Conservation (phyloP, 2,113 vertebrate genomes). For the Onychostoma macrolepis region DNA sequence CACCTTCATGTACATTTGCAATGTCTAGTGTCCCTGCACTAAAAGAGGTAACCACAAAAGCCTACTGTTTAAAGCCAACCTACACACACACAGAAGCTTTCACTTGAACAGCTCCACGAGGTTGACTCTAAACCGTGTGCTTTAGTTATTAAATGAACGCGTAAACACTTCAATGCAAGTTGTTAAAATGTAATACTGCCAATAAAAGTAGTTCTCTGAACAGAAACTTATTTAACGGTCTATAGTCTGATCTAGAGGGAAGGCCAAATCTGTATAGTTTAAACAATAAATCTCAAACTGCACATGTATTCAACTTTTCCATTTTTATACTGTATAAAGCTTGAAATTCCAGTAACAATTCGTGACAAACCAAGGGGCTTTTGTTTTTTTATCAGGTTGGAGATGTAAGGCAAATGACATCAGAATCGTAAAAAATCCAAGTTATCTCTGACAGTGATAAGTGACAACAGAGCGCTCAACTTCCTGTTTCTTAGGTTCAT, state of each 20-base stretch:
- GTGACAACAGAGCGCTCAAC: background rate
- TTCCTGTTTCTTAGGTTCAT: background rate
- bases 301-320: background rate
- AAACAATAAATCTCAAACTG: background rate
- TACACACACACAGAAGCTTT: background rate
- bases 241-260: background rate
- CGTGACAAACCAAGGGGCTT: background rate
- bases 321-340: background rate
- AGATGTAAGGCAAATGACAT: background rate
- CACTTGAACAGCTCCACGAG: constrained; percentile 11
- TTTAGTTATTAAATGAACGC: constrained; percentile 18
- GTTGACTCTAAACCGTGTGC: constrained; percentile 2
- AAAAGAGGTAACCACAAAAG: background rate
- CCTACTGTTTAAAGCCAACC: background rate
- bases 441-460: background rate
- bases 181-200: background rate
- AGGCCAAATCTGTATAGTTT: background rate
- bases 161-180: constrained; percentile 5
- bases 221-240: background rate
- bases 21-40: background rate
- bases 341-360: background rate
- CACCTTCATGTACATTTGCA: background rate
- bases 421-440: background rate
- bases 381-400: background rate
- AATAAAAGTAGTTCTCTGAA: background rate